These are phyloP conservation scores for Cotesia congregata DNA, from an alignment of 2,888 invertebrate species.

Conservation along the genomic window DNA sequence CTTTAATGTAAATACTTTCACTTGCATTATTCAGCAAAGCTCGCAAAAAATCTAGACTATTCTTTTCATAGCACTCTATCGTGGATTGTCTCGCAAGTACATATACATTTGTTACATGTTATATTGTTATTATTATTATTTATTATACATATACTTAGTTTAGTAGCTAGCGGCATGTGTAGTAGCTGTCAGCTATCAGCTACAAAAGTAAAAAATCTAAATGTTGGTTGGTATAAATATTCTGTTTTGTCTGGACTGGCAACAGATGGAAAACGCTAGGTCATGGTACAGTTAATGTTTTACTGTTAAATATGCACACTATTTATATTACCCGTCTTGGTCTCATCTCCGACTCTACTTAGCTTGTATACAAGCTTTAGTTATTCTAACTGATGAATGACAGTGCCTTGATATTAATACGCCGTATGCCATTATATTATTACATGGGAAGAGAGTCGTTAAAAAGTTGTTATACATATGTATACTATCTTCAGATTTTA, in stretches of 20 bases:
- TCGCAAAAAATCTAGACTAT: conserved; percentile 27
- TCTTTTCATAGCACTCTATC: conserved; percentile 26
- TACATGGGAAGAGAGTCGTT: background rate
- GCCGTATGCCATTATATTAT: too few species aligned
- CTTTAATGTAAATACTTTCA: conserved; percentile 13
- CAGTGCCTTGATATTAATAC: background rate
- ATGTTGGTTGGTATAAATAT: conserved; percentile 4
- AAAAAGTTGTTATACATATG: background rate
- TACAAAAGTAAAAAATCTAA: conserved; percentile 6
- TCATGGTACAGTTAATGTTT: conserved; percentile 63
- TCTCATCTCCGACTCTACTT: too few species aligned
- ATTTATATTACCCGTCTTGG: conserved; percentile 2
- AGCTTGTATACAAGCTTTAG: background rate
- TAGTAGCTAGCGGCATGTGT: background rate
- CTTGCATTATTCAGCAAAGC: conserved; percentile 30
- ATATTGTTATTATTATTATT: too few species aligned
- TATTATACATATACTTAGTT: too few species aligned
- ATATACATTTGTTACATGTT: background rate
- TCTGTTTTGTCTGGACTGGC: conserved; percentile 32
- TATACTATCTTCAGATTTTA: background rate
- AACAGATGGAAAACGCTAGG: conserved; percentile 61
- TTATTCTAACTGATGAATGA: background rate
- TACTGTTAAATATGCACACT: conserved; percentile 58
- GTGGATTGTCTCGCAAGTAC: background rate
- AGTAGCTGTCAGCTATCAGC: background rate